Percentiles rank a stretch among this genome's conserved stretches.
Conservation (phyloP, 2,113 vertebrate genomes). For the Varanus salvator region DNA sequence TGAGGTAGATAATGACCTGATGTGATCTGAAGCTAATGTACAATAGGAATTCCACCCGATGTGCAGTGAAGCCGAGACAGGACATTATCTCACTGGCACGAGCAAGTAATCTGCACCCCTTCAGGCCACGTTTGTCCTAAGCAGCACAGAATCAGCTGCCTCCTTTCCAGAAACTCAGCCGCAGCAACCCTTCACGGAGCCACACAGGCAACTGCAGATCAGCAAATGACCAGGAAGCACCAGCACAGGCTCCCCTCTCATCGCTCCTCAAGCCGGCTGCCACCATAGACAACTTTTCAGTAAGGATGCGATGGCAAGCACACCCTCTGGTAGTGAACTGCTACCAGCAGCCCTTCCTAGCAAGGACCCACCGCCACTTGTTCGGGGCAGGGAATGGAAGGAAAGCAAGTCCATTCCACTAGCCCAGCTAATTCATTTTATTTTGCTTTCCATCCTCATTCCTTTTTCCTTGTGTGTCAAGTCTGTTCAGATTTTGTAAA, state of each 20-base stretch:
- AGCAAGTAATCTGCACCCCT: fast-evolving
- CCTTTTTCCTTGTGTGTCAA: too few relatives aligned
- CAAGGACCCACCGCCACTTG: neutral
- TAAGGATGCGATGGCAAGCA: neutral
- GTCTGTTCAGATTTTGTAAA: too few relatives aligned
- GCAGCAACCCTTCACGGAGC: fast-evolving
- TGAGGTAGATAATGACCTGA: slow-evolving; percentile 12
- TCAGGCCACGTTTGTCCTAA: neutral
- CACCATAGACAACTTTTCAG: neutral
- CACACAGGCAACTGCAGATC: fast-evolving
- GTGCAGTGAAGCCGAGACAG: neutral
- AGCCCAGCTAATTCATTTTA: too few relatives aligned
- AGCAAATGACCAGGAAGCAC: neutral
- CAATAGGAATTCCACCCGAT: neutral
- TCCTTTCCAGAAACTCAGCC: fast-evolving
- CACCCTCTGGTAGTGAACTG: neutral
- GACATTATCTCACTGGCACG: neutral
- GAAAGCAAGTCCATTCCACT: too few relatives aligned
- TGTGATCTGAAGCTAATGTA: slow-evolving; percentile 2
- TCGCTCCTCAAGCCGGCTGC: too few relatives aligned
- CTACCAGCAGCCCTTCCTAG: neutral
- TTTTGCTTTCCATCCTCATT: too few relatives aligned
- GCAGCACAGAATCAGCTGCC: too few relatives aligned
- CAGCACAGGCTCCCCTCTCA: neutral
- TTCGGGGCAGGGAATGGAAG: neutral